Base-by-base conservation (phyloP, 2,113 vertebrate genomes). In the Corythaixoides concolor region DNA sequence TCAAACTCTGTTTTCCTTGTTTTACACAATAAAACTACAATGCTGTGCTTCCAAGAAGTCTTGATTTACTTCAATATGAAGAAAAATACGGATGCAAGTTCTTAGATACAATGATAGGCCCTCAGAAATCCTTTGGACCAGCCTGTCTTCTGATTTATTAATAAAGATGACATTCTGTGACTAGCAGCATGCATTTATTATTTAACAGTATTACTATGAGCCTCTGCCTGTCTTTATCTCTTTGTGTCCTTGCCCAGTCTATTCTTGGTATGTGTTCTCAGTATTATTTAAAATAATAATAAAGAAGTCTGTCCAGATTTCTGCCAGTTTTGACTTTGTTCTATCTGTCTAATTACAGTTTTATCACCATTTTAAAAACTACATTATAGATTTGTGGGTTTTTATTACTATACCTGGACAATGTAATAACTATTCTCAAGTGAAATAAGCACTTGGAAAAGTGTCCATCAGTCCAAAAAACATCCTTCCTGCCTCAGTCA, bases 281-380 rank as follows among this genome's bases (percentile, higher is more conserved):
- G 32, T 93, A 73, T 81, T 93, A 86, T 89, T 95, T 90, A 81
- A 88, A 96, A 86, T 79, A 83, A 82, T 37, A 28, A 37, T 91
- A 63, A 92, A 88, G 49, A 93, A 58, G 21, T 59, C 59, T 79
- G 33, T 27, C 37, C 27, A 67, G n/a, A 78, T 88, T 80, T 94
- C 22, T 94, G 59, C 58, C 67, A 79, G 26, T 30, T 95, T 93
- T 94, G 66, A 77, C 39, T 78, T 89, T 62, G 2, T 84, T 97
- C 84, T 35, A 45, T 90, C 30, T 76, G 33, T 66, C 69, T 55
- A 41, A 12, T 92, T 84, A 22, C 17, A 33, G 5, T 85, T 91
- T 50, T 64, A 63, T 50, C 17, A 47, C 26, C 9, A 74, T 67
- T 90, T 93, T 11, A 50, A 87, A 74, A 84, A 41, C 15, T 15